Evolutionary conservation across 2,797 vertebrate genomes (phyloP).

Genomic region (Channa striata): DNA sequence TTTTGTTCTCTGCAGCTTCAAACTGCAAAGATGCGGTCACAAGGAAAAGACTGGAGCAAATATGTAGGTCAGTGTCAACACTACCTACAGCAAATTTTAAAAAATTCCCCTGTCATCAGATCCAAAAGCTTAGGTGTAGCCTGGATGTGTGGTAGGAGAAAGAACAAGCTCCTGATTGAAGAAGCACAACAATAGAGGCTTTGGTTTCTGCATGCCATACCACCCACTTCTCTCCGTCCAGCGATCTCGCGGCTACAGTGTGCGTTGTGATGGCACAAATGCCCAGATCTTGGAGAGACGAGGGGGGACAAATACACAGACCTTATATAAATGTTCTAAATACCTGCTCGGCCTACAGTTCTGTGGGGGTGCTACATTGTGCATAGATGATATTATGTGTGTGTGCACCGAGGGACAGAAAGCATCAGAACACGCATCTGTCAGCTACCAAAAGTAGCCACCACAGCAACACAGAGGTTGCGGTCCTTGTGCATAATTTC

Average conservation of each 20-base stretch:
- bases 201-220: conserved; percentile 58
- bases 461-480: background rate
- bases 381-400: conserved; percentile 26
- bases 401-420: conserved; percentile 10
- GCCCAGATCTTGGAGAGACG: conserved; percentile 36
- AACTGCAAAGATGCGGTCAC: conserved; percentile 14
- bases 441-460: conserved; percentile 38
- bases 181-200: conserved; percentile 66
- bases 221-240: conserved; percentile 66
- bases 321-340: conserved; percentile 36
- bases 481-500: too few relatives aligned
- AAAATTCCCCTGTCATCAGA: conserved; percentile 12
- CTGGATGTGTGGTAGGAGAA: conserved; percentile 25
- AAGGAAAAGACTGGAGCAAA: too few relatives aligned
- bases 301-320: conserved; percentile 22
- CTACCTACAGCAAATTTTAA: too few relatives aligned
- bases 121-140: conserved; percentile 32
- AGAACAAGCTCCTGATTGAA: conserved; percentile 63
- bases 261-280: conserved; percentile 52
- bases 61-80: too few relatives aligned
- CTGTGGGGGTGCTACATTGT: background rate
- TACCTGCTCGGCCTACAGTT: conserved; percentile 32
- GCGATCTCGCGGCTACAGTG: conserved; percentile 53
- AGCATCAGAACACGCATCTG: conserved; percentile 52
- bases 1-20: conserved; percentile 25